Conservation (phyloP, 1,140 invertebrate genomes). For the Cylas formicarius region DNA sequence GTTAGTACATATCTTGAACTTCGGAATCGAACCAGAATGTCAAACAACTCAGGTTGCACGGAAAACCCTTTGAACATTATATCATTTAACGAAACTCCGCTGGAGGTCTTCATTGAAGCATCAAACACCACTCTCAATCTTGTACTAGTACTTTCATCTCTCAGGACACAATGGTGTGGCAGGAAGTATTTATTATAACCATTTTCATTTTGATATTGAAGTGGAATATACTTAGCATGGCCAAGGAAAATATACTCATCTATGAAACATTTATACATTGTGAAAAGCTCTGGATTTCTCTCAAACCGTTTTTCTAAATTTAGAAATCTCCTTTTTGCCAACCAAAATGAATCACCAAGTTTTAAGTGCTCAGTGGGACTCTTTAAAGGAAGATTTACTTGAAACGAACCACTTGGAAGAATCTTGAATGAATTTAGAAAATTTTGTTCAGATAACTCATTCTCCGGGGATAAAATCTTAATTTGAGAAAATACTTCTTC, state of each 20-base stretch:
- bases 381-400: slow-evolving; percentile 13
- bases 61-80: slow-evolving; percentile 32
- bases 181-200: slow-evolving; percentile 34
- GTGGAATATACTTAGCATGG: slow-evolving; percentile 27
- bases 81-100: slow-evolving; percentile 35
- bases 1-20: slow-evolving; percentile 28
- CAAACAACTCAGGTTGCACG: slow-evolving; percentile 39
- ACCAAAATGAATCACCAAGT: slow-evolving; percentile 6
- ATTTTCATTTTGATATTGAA: slow-evolving; percentile 2
- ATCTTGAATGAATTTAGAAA: background rate
- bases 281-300: slow-evolving; percentile 1
- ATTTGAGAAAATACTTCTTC: slow-evolving; percentile 7
- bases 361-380: slow-evolving; percentile 4
- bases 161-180: slow-evolving; percentile 42
- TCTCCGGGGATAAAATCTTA: background rate
- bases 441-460: background rate
- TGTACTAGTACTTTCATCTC: slow-evolving; percentile 29
- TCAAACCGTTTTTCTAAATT: slow-evolving; percentile 17
- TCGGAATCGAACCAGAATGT: slow-evolving; percentile 39
- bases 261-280: slow-evolving; percentile 30
- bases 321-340: slow-evolving; percentile 11
- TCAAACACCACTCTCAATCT: slow-evolving; percentile 40
- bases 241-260: slow-evolving; percentile 28
- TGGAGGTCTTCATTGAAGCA: slow-evolving; percentile 30
- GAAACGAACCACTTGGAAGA: slow-evolving; percentile 5